Conservation (phyloP, 2,113 vertebrate species). For the Solenodon paradoxus region DNA sequence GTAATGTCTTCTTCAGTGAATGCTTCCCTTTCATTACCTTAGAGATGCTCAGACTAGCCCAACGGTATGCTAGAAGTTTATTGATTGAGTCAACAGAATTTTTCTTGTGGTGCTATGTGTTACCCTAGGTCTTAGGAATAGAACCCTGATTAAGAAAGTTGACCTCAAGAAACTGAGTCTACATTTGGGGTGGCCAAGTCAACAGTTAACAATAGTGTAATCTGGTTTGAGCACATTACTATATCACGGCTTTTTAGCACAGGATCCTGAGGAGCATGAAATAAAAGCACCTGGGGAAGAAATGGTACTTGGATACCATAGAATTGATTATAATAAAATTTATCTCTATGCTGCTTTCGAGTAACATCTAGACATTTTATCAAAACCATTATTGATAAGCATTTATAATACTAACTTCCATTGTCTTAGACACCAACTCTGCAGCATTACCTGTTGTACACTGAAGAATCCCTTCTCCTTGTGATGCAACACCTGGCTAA, state of each 20-base stretch:
- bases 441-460: constrained; percentile 85
- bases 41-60: neutral
- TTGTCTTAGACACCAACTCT: constrained; percentile 80
- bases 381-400: neutral
- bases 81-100: neutral
- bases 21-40: neutral
- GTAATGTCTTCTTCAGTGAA: neutral
- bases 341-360: neutral
- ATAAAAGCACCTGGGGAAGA: neutral
- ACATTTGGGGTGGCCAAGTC: neutral
- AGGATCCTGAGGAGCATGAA: neutral
- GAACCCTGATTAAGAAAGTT: neutral
- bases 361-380: neutral
- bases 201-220: neutral
- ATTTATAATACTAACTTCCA: constrained; percentile 4
- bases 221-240: neutral
- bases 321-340: too few relatives aligned
- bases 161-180: neutral
- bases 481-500: constrained; percentile 90
- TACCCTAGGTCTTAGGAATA: neutral
- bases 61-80: neutral
- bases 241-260: neutral
- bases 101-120: neutral
- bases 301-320: neutral
- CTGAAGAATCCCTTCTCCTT: constrained; percentile 81